Base-by-base conservation (phyloP, 1,140 invertebrate genomes). In the Drosophila sp. region DNA sequence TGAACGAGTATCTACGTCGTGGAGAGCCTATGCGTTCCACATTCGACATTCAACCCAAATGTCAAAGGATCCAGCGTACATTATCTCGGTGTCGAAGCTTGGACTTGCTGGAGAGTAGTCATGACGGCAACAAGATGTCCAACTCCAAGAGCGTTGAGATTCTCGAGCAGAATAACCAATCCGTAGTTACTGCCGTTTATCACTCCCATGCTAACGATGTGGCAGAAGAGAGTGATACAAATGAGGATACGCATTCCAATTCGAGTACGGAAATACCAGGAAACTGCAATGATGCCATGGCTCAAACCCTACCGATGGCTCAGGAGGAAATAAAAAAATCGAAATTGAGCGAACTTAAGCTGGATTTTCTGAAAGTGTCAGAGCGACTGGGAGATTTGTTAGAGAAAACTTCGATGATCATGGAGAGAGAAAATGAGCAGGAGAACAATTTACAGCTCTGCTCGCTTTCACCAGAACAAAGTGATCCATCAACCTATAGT, bases 21-120 rank as follows among this genome's bases (percentile, higher is more conserved):
- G 84, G 84, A 2, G 77, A 83, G 14, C 84, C 80, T 2, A 50
- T 71, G 29, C 84, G 84, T 0, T 89, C 83, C 38, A 89, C 84
- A 4, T 65, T 56, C 8, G 75, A 81, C 27, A 82, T 93, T 93
- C 29, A 94, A 93, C 34, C 94, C 94, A 80, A 93, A 93, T 76
- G 93, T 93, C 13, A 92, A 77, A 45, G 93, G 93, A 69, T 90
- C 92, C 51, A 93, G 93, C 92, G 93, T 2, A 94, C 94, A 2
- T 90, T 95, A 27, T 94, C 94, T 27, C 90, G 94, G 72, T 94
- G 94, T 4, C 93, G 94, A 65, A 95, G 94, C 84, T 90, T 95
- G 57, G 94, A 95, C 69, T 79, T 95, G 59, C 78, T 95, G 62
- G 94, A 95, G 50, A 91, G 41, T 7, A 73, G 90, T 84, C 66